A percentile compares a stretch with the other conserved stretches of the same genome.
These are phyloP conservation scores for Dromiciops gliroides DNA, from an alignment of 2,113 vertebrate species.

Conservation along the genomic window DNA sequence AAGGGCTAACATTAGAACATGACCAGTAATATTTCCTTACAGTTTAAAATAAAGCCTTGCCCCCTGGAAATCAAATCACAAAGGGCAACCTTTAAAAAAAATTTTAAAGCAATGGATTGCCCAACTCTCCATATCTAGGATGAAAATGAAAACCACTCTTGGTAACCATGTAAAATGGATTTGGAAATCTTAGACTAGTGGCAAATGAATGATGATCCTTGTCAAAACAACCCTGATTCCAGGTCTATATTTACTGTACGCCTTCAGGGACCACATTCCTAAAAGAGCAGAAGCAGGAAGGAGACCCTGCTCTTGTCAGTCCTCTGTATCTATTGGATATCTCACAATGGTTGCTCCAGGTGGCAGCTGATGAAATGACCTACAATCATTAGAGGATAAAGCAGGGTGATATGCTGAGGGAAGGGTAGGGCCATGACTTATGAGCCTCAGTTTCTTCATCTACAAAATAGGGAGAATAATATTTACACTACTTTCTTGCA, in stretches of 20 bases:
- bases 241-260: neutral
- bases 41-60: neutral
- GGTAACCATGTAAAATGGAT: neutral
- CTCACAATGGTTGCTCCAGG: neutral
- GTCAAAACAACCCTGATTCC: neutral
- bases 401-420: neutral
- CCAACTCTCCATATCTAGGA: neutral
- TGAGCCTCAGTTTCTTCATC: neutral
- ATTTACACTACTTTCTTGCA: neutral
- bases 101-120: neutral
- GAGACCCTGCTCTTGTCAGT: neutral
- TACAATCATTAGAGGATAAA: neutral
- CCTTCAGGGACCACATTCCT: neutral
- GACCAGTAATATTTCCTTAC: neutral
- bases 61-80: conserved; percentile 3
- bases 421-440: neutral
- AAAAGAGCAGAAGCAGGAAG: neutral
- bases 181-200: neutral
- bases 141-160: neutral
- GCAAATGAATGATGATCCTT: neutral
- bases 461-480: neutral
- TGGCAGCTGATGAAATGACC: neutral
- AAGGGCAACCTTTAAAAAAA: neutral
- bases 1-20: neutral
- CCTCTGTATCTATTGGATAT: neutral